Evolutionary conservation across 1,140 invertebrate genomes (phyloP), one percentile per base, ranked within the genome.

Genomic region (Neodiprion fabricii): DNA sequence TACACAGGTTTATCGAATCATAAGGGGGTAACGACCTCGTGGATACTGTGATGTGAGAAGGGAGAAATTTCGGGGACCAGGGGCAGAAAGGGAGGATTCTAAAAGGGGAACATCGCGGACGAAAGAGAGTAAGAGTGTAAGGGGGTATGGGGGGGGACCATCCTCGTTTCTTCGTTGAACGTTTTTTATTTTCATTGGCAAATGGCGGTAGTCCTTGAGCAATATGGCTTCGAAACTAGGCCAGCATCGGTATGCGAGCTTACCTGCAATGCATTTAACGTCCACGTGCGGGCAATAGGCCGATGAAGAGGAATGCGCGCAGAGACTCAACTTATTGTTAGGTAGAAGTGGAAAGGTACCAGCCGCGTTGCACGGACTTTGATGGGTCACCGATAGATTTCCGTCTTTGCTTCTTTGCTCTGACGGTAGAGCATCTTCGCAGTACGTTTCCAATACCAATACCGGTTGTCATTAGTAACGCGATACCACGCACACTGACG

Each of bases 11-110:
- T 84, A 84, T 77, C 84, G 85, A 85, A 85, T 79, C 78, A 70
- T 81, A 85, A 85, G 50, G 82, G 84, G 82, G 82, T 86, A 86
- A 86, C 85, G 85, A 86, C 84, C 85, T 82, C 83, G 82, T 72
- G 77, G 28, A 40, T 40, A 40, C 28, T 40, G 28, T 40, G 28
- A 40, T 3, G 28, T 40, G 28, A 40, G 28, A 40, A 40, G 28
- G 28, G 28, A 40, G 28, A 40, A 5, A 40, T 3, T 3, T 40
- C 28, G 5, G 28, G 2, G 28, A 5, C 28, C 28, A 82, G 79
- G 81, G 80, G 77, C 77, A 79, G 79, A 80, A 77, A 79, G 79
- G 77, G 75, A 80, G 81, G 78, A 79, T 80, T 70, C 67, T 73
- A 78, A 72, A 72, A 61, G 53, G 53, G 53, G 53, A 61, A 14